Evolutionary conservation across 2,888 invertebrate species (phyloP).

Genomic region (Cynaeus angustus): DNA sequence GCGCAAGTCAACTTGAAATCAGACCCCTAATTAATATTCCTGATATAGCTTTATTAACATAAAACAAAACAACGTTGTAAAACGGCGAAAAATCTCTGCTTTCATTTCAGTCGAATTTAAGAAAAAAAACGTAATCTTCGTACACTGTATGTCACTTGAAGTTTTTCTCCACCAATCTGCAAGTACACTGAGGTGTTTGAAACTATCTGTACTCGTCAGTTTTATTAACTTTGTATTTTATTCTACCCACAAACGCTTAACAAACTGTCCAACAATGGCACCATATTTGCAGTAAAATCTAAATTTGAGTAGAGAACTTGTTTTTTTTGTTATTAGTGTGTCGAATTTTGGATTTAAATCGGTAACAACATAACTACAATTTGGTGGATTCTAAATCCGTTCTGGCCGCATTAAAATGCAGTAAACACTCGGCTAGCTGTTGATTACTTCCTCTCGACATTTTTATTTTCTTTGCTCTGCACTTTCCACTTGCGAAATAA

Average conservation of each 20-base stretch:
- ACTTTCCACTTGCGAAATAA: slow-evolving; percentile 4
- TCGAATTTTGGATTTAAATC: no score
- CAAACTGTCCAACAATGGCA: neutral
- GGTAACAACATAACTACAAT: neutral
- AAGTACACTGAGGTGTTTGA: neutral
- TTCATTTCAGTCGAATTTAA: no score
- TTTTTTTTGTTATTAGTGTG: no score
- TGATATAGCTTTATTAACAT: no score
- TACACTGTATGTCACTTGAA: neutral
- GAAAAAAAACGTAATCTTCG: no score
- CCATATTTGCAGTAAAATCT: neutral
- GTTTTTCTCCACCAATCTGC: neutral
- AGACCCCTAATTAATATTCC: no score
- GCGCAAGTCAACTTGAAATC: no score
- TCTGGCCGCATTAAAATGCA: neutral
- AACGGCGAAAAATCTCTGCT: no score
- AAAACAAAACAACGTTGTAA: no score
- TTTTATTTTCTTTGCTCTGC: slow-evolving; percentile 1
- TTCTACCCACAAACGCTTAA: neutral
- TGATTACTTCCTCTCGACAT: slow-evolving; percentile 1
- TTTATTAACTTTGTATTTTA: neutral
- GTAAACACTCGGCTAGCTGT: neutral
- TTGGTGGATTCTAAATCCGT: neutral
- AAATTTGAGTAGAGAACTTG: no score
- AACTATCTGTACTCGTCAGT: neutral